Evolutionary conservation across 1,140 invertebrate genomes (phyloP).

Genomic region (Holcopasites calliopsidis): DNA sequence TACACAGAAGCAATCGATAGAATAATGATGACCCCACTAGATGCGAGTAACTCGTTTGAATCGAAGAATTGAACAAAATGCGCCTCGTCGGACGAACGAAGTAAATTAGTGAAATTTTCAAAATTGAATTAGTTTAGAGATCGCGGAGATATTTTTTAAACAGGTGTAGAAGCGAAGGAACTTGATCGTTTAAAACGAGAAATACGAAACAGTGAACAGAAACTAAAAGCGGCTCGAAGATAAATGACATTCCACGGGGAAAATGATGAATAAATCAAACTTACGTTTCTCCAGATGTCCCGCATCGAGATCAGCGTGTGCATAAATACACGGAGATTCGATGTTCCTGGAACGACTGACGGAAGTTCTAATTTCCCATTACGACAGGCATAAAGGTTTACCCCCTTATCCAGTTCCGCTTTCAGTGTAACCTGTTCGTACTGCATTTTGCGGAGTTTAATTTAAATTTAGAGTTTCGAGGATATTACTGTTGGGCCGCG

Average conservation of each 20-base stretch:
- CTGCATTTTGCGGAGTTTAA: conserved; percentile 14
- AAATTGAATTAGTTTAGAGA: too few relatives aligned
- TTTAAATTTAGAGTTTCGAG: conserved; percentile 34
- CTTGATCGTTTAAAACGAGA: conserved; percentile 6
- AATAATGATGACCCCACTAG: background rate
- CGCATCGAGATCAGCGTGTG: background rate
- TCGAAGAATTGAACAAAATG: background rate
- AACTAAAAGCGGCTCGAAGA: background rate
- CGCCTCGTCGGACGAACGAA: background rate
- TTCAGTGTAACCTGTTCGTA: background rate
- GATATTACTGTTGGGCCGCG: background rate
- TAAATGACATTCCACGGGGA: background rate
- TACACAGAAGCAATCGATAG: background rate
- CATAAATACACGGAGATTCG: background rate
- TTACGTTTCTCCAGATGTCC: background rate
- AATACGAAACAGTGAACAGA: background rate
- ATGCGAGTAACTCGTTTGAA: too few relatives aligned
- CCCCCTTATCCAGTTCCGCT: background rate
- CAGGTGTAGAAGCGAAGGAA: background rate
- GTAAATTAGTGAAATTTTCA: too few relatives aligned
- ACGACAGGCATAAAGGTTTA: background rate
- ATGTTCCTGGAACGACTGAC: background rate
- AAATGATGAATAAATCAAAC: background rate
- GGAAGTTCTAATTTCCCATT: conserved; percentile 2
- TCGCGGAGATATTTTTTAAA: too few relatives aligned